A percentile compares a stretch with the other conserved stretches of the same genome.
phyloP scores from a whole-genome alignment of 2,888 invertebrate species.

The Cremastobaeus sp. region DNA sequence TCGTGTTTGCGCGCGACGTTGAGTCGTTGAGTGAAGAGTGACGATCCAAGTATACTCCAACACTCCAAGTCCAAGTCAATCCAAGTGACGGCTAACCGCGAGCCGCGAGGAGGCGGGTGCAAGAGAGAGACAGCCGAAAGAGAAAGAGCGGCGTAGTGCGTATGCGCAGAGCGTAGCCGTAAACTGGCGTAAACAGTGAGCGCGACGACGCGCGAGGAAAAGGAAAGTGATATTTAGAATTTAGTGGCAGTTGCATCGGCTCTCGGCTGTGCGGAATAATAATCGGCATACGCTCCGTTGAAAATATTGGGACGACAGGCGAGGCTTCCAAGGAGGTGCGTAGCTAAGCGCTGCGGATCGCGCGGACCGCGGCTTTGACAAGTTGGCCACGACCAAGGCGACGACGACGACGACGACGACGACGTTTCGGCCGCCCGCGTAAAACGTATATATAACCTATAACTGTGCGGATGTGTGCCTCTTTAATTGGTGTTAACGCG shows the following conservation, averaged over 20 bases:
- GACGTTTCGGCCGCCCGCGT: conserved; percentile 13
- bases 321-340: conserved; percentile 9
- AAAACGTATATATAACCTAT: conserved; percentile 44
- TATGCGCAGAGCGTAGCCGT: conserved; percentile 19
- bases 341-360: too few species aligned
- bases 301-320: conserved; percentile 7
- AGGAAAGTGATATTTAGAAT: conserved; percentile 50
- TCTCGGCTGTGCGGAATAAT: conserved; percentile 22
- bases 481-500: conserved; percentile 38
- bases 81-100: not conserved
- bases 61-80: too few species aligned
- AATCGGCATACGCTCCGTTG: conserved; percentile 25
- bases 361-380: not conserved
- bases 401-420: too few species aligned
- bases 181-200: conserved; percentile 47
- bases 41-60: too few species aligned
- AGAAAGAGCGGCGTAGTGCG: conserved; percentile 20
- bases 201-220: conserved; percentile 50
- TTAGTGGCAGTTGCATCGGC: conserved; percentile 45
- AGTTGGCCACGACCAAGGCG: not conserved
- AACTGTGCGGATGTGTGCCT: conserved; percentile 14
- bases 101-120: not conserved
- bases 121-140: not conserved
- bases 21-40: too few species aligned
- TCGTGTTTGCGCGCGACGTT: too few species aligned